Evolutionary conservation across 2,797 vertebrate species (phyloP).

Genomic region (Lindbergichthys nudifrons): DNA sequence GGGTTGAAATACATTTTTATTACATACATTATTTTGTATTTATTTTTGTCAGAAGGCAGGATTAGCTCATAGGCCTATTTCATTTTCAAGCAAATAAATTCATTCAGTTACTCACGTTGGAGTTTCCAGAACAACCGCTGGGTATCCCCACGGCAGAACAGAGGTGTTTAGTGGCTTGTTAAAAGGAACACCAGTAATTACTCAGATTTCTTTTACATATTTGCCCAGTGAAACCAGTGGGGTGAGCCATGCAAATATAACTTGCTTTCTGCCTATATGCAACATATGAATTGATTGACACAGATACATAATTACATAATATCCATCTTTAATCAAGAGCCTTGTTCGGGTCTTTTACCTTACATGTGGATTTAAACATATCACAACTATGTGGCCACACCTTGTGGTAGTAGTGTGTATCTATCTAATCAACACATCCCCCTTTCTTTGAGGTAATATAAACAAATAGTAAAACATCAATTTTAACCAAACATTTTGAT

Average conservation of each 20-base stretch:
- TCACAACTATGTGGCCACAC: too few relatives aligned
- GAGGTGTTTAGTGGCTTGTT: neutral
- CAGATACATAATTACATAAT: neutral
- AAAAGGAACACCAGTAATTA: neutral
- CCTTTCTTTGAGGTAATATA: too few relatives aligned
- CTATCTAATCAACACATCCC: too few relatives aligned
- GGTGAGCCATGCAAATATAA: neutral
- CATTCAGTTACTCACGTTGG: slow-evolving; percentile 17
- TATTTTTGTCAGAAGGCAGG: neutral
- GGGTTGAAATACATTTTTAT: neutral
- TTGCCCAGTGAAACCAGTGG: neutral
- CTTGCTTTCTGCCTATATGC: neutral
- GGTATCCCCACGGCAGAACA: neutral
- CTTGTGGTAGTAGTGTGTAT: too few relatives aligned
- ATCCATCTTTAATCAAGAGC: too few relatives aligned
- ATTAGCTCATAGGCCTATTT: neutral
- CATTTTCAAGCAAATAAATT: slow-evolving; percentile 8
- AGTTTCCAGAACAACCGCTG: slow-evolving; percentile 22
- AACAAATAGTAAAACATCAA: too few relatives aligned
- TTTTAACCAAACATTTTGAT: too few relatives aligned
- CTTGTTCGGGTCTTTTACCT: too few relatives aligned
- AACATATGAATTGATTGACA: neutral
- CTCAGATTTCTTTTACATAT: neutral
- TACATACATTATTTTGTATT: too few relatives aligned
- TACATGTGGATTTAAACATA: too few relatives aligned